These are phyloP conservation scores for Catharus bicknelli DNA, from an alignment of 2,113 vertebrate genomes.

Conservation along the genomic window DNA sequence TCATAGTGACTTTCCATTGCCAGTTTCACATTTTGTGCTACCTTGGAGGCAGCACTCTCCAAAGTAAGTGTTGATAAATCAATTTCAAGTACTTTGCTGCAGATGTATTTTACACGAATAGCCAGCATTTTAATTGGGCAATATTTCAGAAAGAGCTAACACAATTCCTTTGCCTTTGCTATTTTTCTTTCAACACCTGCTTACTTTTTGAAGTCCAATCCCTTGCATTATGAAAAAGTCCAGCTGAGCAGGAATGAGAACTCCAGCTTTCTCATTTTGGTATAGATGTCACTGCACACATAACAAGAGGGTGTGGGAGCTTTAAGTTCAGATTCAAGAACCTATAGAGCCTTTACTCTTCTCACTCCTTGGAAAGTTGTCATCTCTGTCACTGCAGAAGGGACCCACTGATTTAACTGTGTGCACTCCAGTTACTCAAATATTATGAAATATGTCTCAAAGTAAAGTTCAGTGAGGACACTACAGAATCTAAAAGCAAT, in stretches of 20 bases:
- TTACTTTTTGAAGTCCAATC: constrained; percentile 7
- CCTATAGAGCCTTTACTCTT: not conserved
- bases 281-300: not conserved
- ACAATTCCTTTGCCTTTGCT: not conserved
- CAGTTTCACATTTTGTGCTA: not conserved
- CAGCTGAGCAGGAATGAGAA: not conserved
- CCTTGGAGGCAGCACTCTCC: constrained; percentile 6
- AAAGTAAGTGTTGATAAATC: constrained; percentile 12
- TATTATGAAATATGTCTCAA: not conserved
- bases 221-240: not conserved
- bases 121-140: constrained; percentile 23
- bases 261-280: not conserved
- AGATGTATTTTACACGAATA: not conserved
- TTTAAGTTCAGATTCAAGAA: not conserved
- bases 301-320: not conserved
- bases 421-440: not conserved
- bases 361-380: not conserved
- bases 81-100: constrained; percentile 15
- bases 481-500: not conserved
- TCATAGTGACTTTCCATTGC: constrained; percentile 31
- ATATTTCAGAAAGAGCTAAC: constrained; percentile 3
- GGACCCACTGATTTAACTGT: not conserved
- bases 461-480: not conserved
- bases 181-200: constrained; percentile 13
- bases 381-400: not conserved